phyloP scores from a whole-genome alignment of 2,113 vertebrate species.

The Butorides virescens region DNA sequence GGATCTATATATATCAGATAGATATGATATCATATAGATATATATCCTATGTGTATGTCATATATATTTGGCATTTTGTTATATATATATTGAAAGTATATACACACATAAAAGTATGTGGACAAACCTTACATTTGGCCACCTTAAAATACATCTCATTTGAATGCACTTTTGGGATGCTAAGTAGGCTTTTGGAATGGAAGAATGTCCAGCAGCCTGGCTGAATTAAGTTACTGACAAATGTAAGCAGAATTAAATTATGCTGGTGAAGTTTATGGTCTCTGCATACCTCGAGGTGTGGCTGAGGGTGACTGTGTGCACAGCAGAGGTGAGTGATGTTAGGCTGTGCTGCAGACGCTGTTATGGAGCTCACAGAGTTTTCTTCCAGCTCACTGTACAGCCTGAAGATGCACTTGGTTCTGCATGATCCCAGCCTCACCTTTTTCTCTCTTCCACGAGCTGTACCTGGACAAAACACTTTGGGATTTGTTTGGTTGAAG shows the following conservation, averaged over 20 bases:
- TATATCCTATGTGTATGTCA: too few relatives aligned
- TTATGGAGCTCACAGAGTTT: neutral
- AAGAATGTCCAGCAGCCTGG: neutral
- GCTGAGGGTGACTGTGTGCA: neutral
- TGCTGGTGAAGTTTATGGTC: neutral
- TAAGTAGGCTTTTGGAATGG: neutral
- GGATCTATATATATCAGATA: too few relatives aligned
- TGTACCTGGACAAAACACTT: neutral
- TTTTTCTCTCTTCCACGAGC: neutral
- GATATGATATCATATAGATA: too few relatives aligned
- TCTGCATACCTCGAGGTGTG: neutral
- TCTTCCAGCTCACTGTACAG: neutral
- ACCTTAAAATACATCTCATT: accelerated
- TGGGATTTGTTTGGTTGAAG: neutral
- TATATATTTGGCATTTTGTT: neutral
- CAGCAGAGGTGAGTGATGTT: neutral
- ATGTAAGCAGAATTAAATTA: neutral
- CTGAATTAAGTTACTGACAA: neutral
- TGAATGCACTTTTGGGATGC: neutral
- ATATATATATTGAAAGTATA: neutral
- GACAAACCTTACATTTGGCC: neutral
- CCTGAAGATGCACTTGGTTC: neutral
- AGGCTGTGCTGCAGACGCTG: neutral
- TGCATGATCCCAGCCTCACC: neutral
- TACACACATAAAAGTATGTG: accelerated